phyloP scores from a whole-genome alignment of 2,888 invertebrate genomes.

The Rotaria sp. region DNA sequence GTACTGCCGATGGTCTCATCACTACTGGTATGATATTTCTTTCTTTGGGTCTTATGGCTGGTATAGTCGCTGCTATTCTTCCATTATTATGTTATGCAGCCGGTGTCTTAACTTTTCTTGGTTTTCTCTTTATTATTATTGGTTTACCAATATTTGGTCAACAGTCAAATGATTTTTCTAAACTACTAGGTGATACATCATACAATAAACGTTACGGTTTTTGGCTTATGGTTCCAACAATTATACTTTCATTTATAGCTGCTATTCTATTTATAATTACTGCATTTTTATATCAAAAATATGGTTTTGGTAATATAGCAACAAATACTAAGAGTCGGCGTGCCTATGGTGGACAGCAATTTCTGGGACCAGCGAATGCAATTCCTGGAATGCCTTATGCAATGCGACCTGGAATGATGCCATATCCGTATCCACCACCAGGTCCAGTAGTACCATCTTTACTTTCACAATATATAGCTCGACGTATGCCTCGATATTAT shows the following conservation, averaged over 20 bases:
- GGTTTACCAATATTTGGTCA: background rate
- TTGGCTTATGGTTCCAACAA: background rate
- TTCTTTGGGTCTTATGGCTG: background rate
- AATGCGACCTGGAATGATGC: background rate
- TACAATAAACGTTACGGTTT: background rate
- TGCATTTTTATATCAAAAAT: background rate
- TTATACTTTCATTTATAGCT: background rate
- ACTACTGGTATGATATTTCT: constrained; percentile 6
- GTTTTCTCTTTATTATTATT: constrained; percentile 16
- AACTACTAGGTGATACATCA: background rate
- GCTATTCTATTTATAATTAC: background rate
- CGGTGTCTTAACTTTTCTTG: background rate
- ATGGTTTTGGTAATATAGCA: background rate
- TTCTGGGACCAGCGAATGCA: background rate
- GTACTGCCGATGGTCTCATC: background rate
- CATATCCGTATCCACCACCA: background rate
- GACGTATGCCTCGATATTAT: background rate
- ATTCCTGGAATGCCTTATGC: background rate
- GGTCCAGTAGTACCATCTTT: background rate
- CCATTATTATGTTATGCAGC: background rate
- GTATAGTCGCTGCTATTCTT: background rate
- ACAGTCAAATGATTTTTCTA: background rate
- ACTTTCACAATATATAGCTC: background rate
- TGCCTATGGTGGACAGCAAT: background rate
- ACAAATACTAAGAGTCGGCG: background rate